phyloP scores from a whole-genome alignment of 1,140 invertebrate genomes.

The Caenorhabditis briggsae region DNA sequence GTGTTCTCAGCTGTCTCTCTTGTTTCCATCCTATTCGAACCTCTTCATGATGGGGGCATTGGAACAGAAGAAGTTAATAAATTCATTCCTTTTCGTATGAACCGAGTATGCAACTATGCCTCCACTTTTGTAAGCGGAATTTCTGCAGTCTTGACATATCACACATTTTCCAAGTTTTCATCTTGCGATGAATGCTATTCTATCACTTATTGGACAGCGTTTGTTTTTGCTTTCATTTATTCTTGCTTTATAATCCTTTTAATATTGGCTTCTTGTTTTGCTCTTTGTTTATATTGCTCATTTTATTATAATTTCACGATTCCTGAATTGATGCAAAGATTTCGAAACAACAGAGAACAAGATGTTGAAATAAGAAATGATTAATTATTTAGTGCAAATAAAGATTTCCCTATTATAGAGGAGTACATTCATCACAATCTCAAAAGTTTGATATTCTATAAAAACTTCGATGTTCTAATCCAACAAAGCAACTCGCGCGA shows the following conservation, averaged over 20 bases:
- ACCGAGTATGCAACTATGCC: neutral
- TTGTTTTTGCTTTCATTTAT: neutral
- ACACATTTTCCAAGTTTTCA: neutral
- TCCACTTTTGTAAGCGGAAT: neutral
- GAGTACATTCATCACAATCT: no score
- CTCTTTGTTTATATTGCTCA: no score
- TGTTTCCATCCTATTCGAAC: neutral
- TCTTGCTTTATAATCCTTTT: no score
- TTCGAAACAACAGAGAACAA: no score
- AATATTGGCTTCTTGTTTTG: no score
- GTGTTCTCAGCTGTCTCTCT: neutral
- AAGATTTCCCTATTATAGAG: no score
- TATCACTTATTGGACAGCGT: conserved; percentile 8
- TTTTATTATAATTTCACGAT: neutral
- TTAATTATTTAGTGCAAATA: no score
- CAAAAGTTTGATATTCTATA: no score
- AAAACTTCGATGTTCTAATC: no score
- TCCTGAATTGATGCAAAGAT: neutral
- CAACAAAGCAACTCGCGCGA: no score
- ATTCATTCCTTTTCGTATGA: conserved; percentile 9
- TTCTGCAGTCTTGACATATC: neutral
- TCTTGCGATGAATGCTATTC: neutral
- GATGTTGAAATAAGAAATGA: neutral
- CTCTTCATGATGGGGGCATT: neutral
- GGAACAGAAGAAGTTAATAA: neutral